Percentiles rank a stretch among this genome's conserved stretches.
These are phyloP conservation scores for Orchesella cincta DNA, from an alignment of 1,140 invertebrate species.

Conservation along the genomic window DNA sequence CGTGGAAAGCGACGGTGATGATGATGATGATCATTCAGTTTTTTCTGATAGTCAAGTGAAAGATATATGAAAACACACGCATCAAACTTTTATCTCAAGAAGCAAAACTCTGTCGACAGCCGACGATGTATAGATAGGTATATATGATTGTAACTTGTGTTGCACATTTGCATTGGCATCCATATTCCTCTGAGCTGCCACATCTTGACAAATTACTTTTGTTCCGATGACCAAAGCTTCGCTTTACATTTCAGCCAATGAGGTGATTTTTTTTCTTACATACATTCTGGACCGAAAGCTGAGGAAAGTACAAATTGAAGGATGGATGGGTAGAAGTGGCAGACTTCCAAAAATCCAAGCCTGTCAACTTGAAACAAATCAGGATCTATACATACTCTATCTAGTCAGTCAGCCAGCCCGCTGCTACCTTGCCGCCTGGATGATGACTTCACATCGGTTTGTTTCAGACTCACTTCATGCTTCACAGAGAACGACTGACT, in stretches of 20 bases:
- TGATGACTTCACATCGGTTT: constrained; percentile 9
- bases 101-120: no score
- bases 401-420: not conserved
- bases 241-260: not conserved
- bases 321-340: constrained; percentile 6
- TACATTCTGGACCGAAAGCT: not conserved
- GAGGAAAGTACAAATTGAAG: not conserved
- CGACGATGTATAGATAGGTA: no score
- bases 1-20: not conserved
- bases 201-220: constrained; percentile 26
- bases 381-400: not conserved
- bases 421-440: constrained; percentile 11
- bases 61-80: not conserved
- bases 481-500: not conserved
- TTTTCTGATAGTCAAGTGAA: not conserved
- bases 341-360: constrained; percentile 1
- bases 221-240: not conserved
- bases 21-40: not conserved
- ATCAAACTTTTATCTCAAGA: not conserved
- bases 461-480: not conserved
- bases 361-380: constrained; percentile 23
- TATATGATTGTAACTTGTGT: no score
- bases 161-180: constrained; percentile 21
- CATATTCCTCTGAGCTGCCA: not conserved
- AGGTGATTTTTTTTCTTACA: constrained; percentile 1